Conservation (phyloP, 2,888 invertebrate genomes). For the Philereme vetulata region DNA sequence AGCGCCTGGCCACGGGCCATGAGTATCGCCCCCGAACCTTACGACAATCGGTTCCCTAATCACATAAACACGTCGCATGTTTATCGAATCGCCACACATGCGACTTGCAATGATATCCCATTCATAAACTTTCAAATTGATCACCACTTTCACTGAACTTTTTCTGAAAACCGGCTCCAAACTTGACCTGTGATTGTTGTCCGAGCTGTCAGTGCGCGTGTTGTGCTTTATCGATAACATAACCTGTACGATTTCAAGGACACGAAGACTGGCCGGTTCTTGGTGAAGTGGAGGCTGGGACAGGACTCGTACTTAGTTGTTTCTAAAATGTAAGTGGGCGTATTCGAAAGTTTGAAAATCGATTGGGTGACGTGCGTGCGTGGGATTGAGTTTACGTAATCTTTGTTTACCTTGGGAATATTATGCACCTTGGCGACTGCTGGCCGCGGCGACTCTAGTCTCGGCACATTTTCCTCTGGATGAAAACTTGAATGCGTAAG, state of each 20-base stretch:
- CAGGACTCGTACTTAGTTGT: slow-evolving; percentile 58
- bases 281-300: slow-evolving; percentile 60
- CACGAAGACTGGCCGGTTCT: slow-evolving; percentile 60
- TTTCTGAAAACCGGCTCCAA: slow-evolving; percentile 61
- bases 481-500: slow-evolving; percentile 49
- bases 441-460: slow-evolving; percentile 53
- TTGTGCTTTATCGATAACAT: slow-evolving; percentile 83
- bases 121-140: slow-evolving; percentile 52
- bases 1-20: slow-evolving; percentile 62
- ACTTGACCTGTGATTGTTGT: slow-evolving; percentile 79
- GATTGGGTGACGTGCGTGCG: slow-evolving; percentile 82
- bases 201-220: slow-evolving; percentile 80
- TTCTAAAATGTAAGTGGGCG: slow-evolving; percentile 76
- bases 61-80: slow-evolving; percentile 61
- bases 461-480: slow-evolving; percentile 33
- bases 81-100: slow-evolving; percentile 49
- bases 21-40: slow-evolving; percentile 54
- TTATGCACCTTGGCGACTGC: slow-evolving; percentile 73
- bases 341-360: slow-evolving; percentile 83
- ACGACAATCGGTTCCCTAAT: slow-evolving; percentile 60
- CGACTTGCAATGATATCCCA: slow-evolving; percentile 44
- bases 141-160: slow-evolving; percentile 50
- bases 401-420: slow-evolving; percentile 83
- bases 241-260: slow-evolving; percentile 82
- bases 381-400: slow-evolving; percentile 83